A percentile compares a stretch with the other conserved stretches of the same genome.
Evolutionary conservation across 2,113 vertebrate genomes (phyloP).

Genomic region (Callorhinus ursinus): DNA sequence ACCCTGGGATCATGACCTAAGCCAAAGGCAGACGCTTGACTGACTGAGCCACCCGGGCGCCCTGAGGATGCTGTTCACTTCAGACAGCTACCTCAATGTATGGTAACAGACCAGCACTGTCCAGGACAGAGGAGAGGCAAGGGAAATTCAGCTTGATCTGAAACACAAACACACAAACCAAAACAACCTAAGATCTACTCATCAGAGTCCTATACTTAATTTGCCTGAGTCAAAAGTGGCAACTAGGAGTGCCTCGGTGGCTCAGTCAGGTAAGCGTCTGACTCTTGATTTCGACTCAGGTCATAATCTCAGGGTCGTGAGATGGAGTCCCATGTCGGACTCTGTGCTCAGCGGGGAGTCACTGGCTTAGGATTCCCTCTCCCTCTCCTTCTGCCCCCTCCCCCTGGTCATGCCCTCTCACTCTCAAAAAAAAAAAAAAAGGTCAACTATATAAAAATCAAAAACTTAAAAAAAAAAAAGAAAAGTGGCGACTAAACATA

Average conservation of each 20-base stretch:
- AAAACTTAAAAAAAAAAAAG: background rate
- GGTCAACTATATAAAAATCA: background rate
- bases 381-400: background rate
- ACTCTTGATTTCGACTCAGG: background rate
- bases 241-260: too few species aligned
- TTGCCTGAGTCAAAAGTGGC: background rate
- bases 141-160: background rate
- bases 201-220: background rate
- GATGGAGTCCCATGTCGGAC: too few species aligned
- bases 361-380: background rate
- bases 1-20: too few species aligned
- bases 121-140: background rate
- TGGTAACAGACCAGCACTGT: too few species aligned
- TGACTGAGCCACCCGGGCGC: too few species aligned
- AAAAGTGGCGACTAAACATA: background rate
- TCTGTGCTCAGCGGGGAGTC: background rate
- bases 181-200: background rate
- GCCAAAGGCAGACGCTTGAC: too few species aligned
- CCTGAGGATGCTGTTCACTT: background rate
- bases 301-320: background rate
- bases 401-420: background rate
- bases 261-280: too few species aligned
- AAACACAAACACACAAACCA: background rate
- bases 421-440: background rate
- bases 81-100: background rate